Conservation (phyloP, 1,140 invertebrate species). For the Camponotus floridanus region DNA sequence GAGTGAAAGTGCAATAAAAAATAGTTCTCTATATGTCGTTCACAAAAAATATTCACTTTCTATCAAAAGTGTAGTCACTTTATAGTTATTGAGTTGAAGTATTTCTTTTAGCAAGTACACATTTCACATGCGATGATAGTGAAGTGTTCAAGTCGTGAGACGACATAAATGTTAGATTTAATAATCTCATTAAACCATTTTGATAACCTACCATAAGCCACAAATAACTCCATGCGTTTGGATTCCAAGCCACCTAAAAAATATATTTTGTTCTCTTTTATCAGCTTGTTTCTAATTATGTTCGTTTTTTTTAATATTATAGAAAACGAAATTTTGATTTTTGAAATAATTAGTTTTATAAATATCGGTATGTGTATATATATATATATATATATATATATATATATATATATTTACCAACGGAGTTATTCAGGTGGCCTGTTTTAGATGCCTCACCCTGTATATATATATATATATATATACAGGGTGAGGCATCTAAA, state of each 20-base stretch:
- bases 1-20: not conserved
- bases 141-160: slow-evolving; percentile 62
- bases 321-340: slow-evolving; percentile 17
- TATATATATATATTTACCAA: too few species aligned
- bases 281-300: not conserved
- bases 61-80: not conserved
- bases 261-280: not conserved
- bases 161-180: slow-evolving; percentile 80
- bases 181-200: slow-evolving; percentile 84
- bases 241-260: slow-evolving; percentile 84
- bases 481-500: too few species aligned
- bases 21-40: not conserved
- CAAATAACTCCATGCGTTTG: slow-evolving; percentile 84
- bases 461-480: too few species aligned
- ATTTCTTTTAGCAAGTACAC: slow-evolving; percentile 41
- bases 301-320: not conserved
- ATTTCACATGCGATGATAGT: slow-evolving; percentile 69
- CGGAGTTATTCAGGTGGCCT: too few species aligned
- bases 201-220: slow-evolving; percentile 84
- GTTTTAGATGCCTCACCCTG: too few species aligned
- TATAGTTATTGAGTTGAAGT: not conserved
- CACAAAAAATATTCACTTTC: not conserved
- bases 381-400: too few species aligned
- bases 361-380: too few species aligned
- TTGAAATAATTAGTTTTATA: not conserved